Evolutionary conservation across 2,113 vertebrate species (phyloP).

Genomic region (Elgaria multicarinata): DNA sequence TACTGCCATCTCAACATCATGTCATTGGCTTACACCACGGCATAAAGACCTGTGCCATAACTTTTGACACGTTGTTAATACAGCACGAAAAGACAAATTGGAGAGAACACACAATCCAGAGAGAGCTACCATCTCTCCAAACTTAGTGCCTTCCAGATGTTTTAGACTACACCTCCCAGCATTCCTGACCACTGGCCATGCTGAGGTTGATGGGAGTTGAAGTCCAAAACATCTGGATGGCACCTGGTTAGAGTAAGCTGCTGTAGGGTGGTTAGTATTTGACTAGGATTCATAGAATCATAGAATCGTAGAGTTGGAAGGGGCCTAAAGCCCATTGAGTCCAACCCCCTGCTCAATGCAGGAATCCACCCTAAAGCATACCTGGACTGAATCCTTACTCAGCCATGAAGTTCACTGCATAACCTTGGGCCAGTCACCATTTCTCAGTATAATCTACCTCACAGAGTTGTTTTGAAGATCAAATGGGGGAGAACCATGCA

Average conservation of each 20-base stretch:
- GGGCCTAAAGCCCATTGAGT: no score
- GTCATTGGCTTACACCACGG: constrained; percentile 3
- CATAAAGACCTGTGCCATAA: constrained; percentile 33
- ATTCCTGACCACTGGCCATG: not conserved
- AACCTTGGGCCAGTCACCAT: not conserved
- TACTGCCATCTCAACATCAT: constrained; percentile 6
- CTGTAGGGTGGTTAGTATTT: not conserved
- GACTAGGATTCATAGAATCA: no score
- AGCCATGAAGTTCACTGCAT: not conserved
- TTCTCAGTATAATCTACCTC: not conserved
- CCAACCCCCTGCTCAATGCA: no score
- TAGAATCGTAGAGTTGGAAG: no score
- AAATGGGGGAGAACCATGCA: not conserved
- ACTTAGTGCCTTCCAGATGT: not conserved
- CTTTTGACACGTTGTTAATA: not conserved
- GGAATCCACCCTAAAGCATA: no score
- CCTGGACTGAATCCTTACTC: not conserved
- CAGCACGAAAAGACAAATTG: not conserved
- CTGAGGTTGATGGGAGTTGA: not conserved
- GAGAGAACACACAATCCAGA: not conserved
- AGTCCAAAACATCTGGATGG: not conserved
- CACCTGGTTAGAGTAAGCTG: not conserved
- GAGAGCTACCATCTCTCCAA: not conserved
- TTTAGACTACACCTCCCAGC: not conserved
- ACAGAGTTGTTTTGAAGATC: not conserved